Base-by-base conservation (phyloP, 2,888 invertebrate genomes). In the Mongoloraphidia duomilia region DNA sequence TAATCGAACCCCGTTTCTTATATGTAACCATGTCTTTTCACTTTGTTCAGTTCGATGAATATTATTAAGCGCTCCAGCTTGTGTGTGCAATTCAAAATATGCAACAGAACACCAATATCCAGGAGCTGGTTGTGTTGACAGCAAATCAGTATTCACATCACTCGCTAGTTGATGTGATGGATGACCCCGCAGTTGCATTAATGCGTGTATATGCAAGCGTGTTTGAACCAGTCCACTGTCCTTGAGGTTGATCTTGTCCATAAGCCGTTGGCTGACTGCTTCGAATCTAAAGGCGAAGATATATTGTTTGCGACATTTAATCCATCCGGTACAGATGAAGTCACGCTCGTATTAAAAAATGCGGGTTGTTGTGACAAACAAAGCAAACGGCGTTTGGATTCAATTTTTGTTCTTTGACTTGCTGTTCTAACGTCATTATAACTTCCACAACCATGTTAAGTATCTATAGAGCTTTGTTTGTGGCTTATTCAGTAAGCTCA, bases 61-160 rank as follows among this genome's bases (percentile, higher is more conserved):
- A 69, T 98, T 98, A 59, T 96, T 95, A 34, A 99, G 76, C 12
- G 98, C 97, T 49, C 89, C 88, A 46, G 94, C 92, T 72, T 98
- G 98, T 33, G 95, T 93, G 65, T 98, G 98, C 53, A 97, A 70
- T 69, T 99, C 98, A 68, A 97, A 98, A 69, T 99, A 99, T 0
- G 94, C 93, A 46, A 99, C 93, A 0, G 96, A 95, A 66, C 98
- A 98, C 98, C 98, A 98, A 67, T 93, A 94, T 63, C 97, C 96
- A 0, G 95, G 94, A 2, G 88, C 85, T 1, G 90, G 89, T 63
- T 93, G 93, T 50, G 83, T 82, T 0, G 92, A 92, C 17, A 93
- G 67, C 46, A 88, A 67, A 14, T 83, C 82, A 9, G 77, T 74
- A 48, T 63, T 64, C 37, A 70, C 69, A 40, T 72, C 75, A 49